Evolutionary conservation across 1,140 invertebrate species (phyloP).

Genomic region (Drepana arcuata): DNA sequence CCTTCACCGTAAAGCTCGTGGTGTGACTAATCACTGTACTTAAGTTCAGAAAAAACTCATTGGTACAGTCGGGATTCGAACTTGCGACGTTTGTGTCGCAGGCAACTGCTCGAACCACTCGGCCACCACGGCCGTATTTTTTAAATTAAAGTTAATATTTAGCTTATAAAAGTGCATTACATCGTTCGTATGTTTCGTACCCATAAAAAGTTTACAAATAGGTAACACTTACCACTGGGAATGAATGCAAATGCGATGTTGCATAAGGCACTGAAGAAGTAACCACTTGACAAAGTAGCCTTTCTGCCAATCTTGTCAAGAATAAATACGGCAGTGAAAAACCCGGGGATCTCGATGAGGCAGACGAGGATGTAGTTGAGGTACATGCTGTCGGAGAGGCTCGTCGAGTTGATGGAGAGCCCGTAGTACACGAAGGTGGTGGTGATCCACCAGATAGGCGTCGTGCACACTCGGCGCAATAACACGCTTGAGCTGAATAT

Average conservation of each 20-base stretch:
- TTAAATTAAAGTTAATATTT: too few relatives aligned
- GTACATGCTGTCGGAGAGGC: constrained; percentile 81
- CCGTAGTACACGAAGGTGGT: constrained; percentile 87
- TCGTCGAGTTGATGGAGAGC: constrained; percentile 83
- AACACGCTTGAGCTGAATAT: constrained; percentile 73
- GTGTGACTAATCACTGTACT: too few relatives aligned
- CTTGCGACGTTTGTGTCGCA: too few relatives aligned
- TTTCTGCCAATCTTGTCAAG: constrained; percentile 78
- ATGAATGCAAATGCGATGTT: constrained; percentile 56
- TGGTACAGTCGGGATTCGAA: too few relatives aligned
- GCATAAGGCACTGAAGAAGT: constrained; percentile 74
- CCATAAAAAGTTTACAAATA: too few relatives aligned
- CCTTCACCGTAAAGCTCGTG: too few relatives aligned
- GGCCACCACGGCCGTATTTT: too few relatives aligned
- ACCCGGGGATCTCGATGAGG: constrained; percentile 81
- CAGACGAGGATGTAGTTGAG: constrained; percentile 80
- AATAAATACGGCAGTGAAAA: constrained; percentile 74
- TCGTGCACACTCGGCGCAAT: constrained; percentile 76
- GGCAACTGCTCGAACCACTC: too few relatives aligned
- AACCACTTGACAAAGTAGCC: constrained; percentile 71
- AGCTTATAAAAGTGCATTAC: too few relatives aligned
- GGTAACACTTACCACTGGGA: constrained; percentile 37
- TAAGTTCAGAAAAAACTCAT: too few relatives aligned
- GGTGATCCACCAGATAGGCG: constrained; percentile 81
- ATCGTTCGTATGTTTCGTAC: too few relatives aligned